Base-by-base conservation (phyloP, 1,140 invertebrate species). In the Atta colombica region DNA sequence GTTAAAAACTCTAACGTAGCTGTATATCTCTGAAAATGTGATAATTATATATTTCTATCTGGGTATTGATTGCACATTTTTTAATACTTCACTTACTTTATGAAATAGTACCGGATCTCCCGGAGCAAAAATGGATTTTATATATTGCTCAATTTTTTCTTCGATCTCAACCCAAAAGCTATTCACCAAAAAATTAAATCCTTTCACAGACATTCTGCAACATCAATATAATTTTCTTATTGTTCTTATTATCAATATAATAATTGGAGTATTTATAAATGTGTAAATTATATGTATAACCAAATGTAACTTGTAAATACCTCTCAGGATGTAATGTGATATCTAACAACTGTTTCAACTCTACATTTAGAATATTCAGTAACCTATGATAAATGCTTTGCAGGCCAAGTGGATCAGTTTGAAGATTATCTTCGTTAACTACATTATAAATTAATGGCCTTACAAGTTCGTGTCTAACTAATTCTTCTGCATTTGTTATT, bases 101-200 rank as follows among this genome's bases (percentile, higher is more conserved):
- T 98, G 98, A 94, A 99, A 99, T 86, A 97, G 95, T 93, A 98
- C 97, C 12, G 98, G 98, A 96, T 99, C 98, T 85, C 98, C 98
- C 31, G 98, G 98, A 14, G 98, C 98, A 96, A 98, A 99, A 90
- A 99, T 98, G 1, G 97, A 97, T 28, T 97, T 96, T 91, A 98
- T 95, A 93, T 98, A 96, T 55, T 97, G 96, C 91, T 98, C 97
- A 81, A 98, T 96, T 86, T 98, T 96, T 90, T 96, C 96, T 93
- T 97, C 97, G 28, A 99, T 96, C 95, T 99, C 98, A 49, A 97
- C 96, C 98, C 98, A 99, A 93, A 98, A 98, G 94, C 98, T 97
- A 94, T 98, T 98, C 0, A 98, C 96, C 69, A 99, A 94, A 94
- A 99, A 99, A 93, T 98, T 98, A 94, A 98, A 99, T 18, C 97